Percentiles rank a stretch among this genome's conserved stretches.
Evolutionary conservation across 2,888 invertebrate genomes (phyloP).

Genomic region (Pandemis heparana): DNA sequence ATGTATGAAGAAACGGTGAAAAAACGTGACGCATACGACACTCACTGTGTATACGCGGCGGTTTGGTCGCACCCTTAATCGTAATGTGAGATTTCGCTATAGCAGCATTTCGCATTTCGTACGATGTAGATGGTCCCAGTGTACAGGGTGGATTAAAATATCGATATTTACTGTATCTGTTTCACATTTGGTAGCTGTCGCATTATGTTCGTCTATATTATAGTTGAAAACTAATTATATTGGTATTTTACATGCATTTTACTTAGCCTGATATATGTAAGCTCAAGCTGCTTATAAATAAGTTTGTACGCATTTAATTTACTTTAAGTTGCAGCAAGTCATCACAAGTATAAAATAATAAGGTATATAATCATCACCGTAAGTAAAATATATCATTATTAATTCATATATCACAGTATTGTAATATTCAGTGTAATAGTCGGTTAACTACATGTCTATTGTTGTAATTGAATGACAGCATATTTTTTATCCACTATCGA

Average conservation of each 20-base stretch:
- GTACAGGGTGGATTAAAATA: slow-evolving; percentile 31
- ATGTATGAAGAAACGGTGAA: no score
- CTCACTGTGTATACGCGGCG: no score
- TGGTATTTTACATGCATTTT: not conserved
- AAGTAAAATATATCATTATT: not conserved
- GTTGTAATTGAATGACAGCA: not conserved
- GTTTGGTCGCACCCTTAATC: no score
- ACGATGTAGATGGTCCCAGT: slow-evolving; percentile 16
- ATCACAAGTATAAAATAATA: slow-evolving; percentile 5
- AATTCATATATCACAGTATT: not conserved
- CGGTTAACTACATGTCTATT: not conserved
- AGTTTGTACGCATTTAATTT: not conserved
- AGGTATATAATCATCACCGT: not conserved
- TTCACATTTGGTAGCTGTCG: slow-evolving; percentile 2
- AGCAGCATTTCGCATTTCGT: not conserved
- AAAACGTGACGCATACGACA: no score
- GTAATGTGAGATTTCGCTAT: not conserved
- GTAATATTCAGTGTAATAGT: not conserved
- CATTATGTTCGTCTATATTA: not conserved
- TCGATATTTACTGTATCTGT: slow-evolving; percentile 8
- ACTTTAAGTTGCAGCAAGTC: not conserved
- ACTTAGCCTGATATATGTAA: not conserved
- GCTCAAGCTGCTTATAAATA: not conserved
- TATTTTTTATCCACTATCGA: not conserved
- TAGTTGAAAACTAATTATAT: no score